Evolutionary conservation across 1,140 invertebrate genomes (phyloP).

Genomic region (Drosophila bipectinata): DNA sequence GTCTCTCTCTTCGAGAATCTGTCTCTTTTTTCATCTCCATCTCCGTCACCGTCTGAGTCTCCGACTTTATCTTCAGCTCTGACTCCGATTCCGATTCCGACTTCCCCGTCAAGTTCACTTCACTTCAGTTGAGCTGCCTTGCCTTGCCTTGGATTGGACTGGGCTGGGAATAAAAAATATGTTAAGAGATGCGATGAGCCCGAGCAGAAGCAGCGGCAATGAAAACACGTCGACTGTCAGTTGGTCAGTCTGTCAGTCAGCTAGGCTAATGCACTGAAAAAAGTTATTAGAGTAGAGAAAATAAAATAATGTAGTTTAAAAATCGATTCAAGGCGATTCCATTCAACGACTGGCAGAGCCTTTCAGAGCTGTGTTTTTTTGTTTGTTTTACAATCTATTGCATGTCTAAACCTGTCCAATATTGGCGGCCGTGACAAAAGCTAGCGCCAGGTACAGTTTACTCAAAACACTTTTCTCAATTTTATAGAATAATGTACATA

Average conservation of each 20-base stretch:
- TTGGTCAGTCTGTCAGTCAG: constrained; percentile 37
- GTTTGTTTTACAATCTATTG: too few relatives aligned
- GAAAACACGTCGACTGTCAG: constrained; percentile 56
- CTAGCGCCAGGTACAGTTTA: too few relatives aligned
- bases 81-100: not conserved
- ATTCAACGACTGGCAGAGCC: too few relatives aligned
- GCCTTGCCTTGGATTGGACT: constrained; percentile 6
- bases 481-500: too few relatives aligned
- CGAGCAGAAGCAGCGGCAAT: constrained; percentile 71
- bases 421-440: too few relatives aligned
- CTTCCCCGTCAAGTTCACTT: constrained; percentile 35
- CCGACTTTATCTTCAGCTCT: not conserved
- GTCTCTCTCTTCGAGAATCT: constrained; percentile 7
- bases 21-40: not conserved
- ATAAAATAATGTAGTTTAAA: too few relatives aligned
- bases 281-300: too few relatives aligned
- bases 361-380: too few relatives aligned
- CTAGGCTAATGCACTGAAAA: constrained; percentile 3
- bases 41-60: constrained; percentile 3
- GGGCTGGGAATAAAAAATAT: constrained; percentile 19
- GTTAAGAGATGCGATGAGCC: constrained; percentile 55
- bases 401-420: too few relatives aligned
- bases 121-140: constrained; percentile 20
- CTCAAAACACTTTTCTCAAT: too few relatives aligned
- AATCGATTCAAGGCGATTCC: too few relatives aligned